A percentile compares a stretch with the other conserved stretches of the same genome.
phyloP scores from a whole-genome alignment of 2,797 vertebrate genomes.

The Melanotaenia parkinsoni region DNA sequence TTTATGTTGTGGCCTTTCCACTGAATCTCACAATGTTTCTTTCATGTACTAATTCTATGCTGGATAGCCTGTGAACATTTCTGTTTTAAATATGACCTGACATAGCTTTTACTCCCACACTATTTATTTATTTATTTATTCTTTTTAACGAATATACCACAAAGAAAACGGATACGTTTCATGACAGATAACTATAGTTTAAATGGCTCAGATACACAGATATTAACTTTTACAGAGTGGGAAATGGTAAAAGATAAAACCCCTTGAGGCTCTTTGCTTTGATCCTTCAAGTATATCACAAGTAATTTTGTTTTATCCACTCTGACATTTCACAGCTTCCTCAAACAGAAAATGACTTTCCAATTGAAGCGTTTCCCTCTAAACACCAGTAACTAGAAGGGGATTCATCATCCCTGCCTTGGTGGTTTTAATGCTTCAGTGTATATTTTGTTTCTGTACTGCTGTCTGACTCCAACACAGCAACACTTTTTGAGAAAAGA shows the following conservation, averaged over 20 bases:
- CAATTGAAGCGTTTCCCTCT: constrained; percentile 34
- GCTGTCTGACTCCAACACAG: constrained; percentile 22
- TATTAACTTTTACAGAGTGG: not conserved
- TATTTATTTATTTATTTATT: no score
- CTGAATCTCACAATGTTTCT: no score
- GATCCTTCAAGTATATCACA: constrained; percentile 1
- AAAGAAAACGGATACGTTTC: not conserved
- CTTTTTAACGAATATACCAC: no score
- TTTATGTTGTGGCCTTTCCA: no score
- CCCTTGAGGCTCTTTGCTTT: constrained; percentile 2
- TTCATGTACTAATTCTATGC: no score
- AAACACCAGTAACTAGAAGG: constrained; percentile 39
- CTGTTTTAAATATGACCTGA: no score
- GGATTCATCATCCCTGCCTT: constrained; percentile 37
- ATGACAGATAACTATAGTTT: not conserved
- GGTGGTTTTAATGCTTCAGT: constrained; percentile 32
- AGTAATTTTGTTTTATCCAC: constrained; percentile 41
- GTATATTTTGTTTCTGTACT: constrained; percentile 45
- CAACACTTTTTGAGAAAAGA: constrained; percentile 20
- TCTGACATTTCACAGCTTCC: constrained; percentile 29
- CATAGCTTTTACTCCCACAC: no score
- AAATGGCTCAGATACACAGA: no score
- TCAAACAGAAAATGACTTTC: constrained; percentile 45
- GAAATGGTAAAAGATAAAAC: constrained; percentile 6
- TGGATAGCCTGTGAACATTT: no score